Base-by-base conservation (phyloP, 2,888 invertebrate genomes). In the Cephalotes varians region DNA sequence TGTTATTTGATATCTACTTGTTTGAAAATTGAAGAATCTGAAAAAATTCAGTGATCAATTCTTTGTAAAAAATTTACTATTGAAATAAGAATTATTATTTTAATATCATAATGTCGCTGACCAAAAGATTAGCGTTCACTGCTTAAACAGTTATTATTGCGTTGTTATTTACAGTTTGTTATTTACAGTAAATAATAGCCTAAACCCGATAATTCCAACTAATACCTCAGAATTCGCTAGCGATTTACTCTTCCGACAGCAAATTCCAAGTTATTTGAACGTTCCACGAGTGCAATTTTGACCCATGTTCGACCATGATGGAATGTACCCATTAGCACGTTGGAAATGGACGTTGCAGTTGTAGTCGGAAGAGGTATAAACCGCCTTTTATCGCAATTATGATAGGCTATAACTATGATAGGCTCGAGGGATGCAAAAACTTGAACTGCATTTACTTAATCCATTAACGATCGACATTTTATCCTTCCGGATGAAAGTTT, bases 251-350 rank as follows among this genome's bases (percentile, higher is more conserved):
- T 25, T 6, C 44, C 44, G 34, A 69, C 77, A 71, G 77, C 34
- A 21, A 56, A 47, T 58, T 56, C 34, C 71, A 44, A 79, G 77
- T 79, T 79, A 71, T 56, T 79, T 62, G 72, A 71, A 56, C 31
- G 77, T 71, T 79, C n/a, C 18, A 12, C 21, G 72, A 34, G 21
- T 79, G 77, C 44, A 79, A 79, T 79, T 79, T 79, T 71, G 71
- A 56, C 21, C 67, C 51, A 54, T 40, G 76, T 76, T 56, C 44
- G 65, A 79, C 54, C 77, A 44, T 56, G 71, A 79, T 44, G 77
- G 72, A 71, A 79, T 79, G 56, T 44, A 71, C 56, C 40, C 72
- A 71, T 79, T 79, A 79, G 56, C 77, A 71, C 77, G 77, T 77
- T 71, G 49, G 18, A 56, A 71, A 71, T 44, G 44, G 72, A 34